Evolutionary conservation across 2,797 vertebrate species (phyloP).

Genomic region (Cyclura pinguis): DNA sequence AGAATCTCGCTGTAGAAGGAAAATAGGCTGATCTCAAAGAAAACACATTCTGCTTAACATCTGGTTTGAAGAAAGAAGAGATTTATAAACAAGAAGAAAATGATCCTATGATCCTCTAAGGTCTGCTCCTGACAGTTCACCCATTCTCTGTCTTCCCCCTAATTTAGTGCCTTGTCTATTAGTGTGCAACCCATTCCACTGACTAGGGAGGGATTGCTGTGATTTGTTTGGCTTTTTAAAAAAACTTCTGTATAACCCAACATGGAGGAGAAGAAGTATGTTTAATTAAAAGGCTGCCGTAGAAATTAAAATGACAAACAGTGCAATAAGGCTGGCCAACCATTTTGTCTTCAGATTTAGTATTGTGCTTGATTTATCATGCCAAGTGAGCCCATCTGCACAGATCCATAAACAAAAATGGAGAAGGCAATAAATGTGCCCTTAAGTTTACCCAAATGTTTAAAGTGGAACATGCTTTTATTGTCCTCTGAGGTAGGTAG

Average conservation of each 20-base stretch:
- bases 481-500: background rate
- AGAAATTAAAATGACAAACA: background rate
- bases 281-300: background rate
- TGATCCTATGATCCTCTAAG: background rate
- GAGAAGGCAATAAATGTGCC: constrained; percentile 4
- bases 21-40: too few species aligned
- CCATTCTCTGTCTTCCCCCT: background rate
- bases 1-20: too few species aligned
- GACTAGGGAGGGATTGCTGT: background rate
- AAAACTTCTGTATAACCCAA: background rate
- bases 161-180: background rate
- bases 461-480: constrained; percentile 21
- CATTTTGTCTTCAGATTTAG: background rate
- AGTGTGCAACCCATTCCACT: background rate
- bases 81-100: background rate
- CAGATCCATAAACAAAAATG: background rate
- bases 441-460: constrained; percentile 1
- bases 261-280: too few species aligned
- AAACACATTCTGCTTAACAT: too few species aligned
- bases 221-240: background rate
- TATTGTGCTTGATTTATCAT: background rate
- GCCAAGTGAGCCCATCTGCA: background rate
- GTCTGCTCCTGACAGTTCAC: background rate
- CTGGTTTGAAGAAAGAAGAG: background rate
- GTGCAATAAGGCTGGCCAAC: background rate